Percentiles rank a stretch among this genome's conserved stretches.
Conservation (phyloP, 2,888 invertebrate genomes). For the Meiosimyza decipiens region DNA sequence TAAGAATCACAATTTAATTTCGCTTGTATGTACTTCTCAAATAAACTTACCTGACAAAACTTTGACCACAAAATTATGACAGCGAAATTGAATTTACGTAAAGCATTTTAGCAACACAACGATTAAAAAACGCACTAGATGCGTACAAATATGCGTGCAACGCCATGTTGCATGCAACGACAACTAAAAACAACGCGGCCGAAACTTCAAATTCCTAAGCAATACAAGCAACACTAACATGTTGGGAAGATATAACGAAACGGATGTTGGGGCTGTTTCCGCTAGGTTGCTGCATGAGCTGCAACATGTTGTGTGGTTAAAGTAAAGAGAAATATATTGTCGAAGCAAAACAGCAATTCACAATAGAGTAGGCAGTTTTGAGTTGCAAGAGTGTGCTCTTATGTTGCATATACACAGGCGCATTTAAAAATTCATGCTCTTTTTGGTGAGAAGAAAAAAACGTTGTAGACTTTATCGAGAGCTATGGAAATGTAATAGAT, state of each 20-base stretch:
- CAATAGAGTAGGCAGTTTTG: background rate
- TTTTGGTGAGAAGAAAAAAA: too few species aligned
- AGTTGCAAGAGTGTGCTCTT: background rate
- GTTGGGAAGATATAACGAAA: background rate
- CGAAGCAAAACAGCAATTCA: constrained; percentile 6
- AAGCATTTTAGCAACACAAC: background rate
- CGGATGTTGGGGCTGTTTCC: background rate
- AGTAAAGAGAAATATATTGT: background rate
- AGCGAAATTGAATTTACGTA: too few species aligned
- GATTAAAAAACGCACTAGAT: background rate
- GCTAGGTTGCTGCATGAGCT: background rate
- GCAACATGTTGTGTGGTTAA: constrained; percentile 1
- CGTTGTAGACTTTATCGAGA: too few species aligned
- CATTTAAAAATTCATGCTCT: background rate
- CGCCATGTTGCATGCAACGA: constrained; percentile 18
- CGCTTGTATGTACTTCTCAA: too few species aligned
- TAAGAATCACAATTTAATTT: too few species aligned
- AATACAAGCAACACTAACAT: background rate
- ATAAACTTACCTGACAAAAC: too few species aligned
- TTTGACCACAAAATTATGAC: too few species aligned
- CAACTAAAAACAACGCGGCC: constrained; percentile 12
- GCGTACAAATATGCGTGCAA: constrained; percentile 17
- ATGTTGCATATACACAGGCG: constrained; percentile 39
- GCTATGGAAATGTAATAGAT: background rate
- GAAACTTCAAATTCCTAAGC: constrained; percentile 4